Base-by-base conservation (phyloP, 2,797 vertebrate genomes). In the Betta splendens region DNA sequence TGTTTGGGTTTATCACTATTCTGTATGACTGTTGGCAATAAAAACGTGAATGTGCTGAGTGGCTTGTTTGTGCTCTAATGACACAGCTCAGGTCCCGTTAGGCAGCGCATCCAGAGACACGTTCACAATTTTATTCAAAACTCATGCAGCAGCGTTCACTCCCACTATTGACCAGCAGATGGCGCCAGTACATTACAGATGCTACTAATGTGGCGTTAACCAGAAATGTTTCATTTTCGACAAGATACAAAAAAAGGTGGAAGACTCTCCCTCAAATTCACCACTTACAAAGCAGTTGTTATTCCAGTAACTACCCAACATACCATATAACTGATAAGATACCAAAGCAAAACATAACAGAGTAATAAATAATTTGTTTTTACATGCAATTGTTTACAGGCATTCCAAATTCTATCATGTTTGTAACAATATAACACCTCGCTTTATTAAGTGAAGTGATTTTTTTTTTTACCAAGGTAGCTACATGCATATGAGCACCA, bases 1-100 rank as follows among this genome's bases (percentile, higher is more conserved):
- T 89, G 87, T 89, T 80, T 88, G 83, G 81, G 84, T 90, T 87
- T 76, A 83, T 85, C 86, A 85, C 91, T 79, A 64, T 65, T 90
- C 81, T 91, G 78, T 90, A 89, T 85, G 87, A 90, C 86, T 88
- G 85, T 87, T 91, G 90, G 90, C 90, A 94, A 93, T 93, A 93
- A 94, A 92, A 91, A 75, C 55, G 90, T 84, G 83, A 84, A 87
- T 73, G 81, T 83, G 79, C 84, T 81, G 73, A 68, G 75, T 50
- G 35, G 7, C 33, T 50, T 59, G 33, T 80, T 35, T 73, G 20
- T 64, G 44, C 63, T 71, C 20, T 69, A 52, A 44, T 55, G 32
- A 9, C 43, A 28, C 6, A n/a, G 54, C 61, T 64, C 5, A 44
- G 12, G 47, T 43, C 11, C 32, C 10, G 9, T 5, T 21, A 25